Percentiles rank a stretch among this genome's conserved stretches.
Conservation (phyloP, 2,888 invertebrate species). For the Crematogaster levior region DNA sequence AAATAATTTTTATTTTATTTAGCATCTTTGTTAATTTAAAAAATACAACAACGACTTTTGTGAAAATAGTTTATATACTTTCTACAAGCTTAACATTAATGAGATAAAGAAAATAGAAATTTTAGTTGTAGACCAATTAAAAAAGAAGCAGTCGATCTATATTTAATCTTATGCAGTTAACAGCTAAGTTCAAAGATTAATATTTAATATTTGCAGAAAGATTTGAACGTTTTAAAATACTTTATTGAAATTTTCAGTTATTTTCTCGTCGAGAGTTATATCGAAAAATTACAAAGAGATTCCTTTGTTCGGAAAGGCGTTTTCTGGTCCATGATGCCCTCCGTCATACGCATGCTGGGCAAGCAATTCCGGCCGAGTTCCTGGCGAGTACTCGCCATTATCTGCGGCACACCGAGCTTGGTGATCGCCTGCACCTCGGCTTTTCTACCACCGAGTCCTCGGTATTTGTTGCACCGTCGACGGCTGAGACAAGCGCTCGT, state of each 20-base stretch:
- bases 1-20: not conserved
- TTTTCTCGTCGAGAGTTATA: not conserved
- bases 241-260: not conserved
- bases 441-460: constrained; percentile 85
- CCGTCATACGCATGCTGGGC: constrained; percentile 73
- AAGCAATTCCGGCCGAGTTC: constrained; percentile 81
- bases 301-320: constrained; percentile 65
- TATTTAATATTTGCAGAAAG: not conserved
- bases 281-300: not conserved
- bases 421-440: constrained; percentile 84
- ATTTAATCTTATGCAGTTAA: not conserved
- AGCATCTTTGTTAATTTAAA: not conserved
- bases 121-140: not conserved
- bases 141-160: not conserved
- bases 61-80: not conserved
- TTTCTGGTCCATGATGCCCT: constrained; percentile 77
- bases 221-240: not conserved
- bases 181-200: not conserved
- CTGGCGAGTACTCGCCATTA: constrained; percentile 84
- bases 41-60: not conserved
- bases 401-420: constrained; percentile 83
- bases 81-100: not conserved
- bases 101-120: not conserved
- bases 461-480: constrained; percentile 83
- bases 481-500: constrained; percentile 81